Percentiles rank a stretch among this genome's conserved stretches.
phyloP scores from a whole-genome alignment of 2,888 invertebrate species.

The Phlogophora meticulosa region DNA sequence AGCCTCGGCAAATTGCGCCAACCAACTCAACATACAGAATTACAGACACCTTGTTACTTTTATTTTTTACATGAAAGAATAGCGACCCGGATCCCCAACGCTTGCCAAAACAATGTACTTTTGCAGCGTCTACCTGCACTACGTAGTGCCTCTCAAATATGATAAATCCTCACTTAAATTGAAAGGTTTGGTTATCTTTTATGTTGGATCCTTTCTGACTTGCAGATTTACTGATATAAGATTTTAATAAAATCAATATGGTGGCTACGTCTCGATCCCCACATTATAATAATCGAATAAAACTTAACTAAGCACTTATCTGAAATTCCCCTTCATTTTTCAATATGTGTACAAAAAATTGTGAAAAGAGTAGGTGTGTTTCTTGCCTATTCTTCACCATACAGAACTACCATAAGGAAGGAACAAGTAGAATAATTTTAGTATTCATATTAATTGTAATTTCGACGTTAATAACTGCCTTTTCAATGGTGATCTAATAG shows the following conservation, averaged over 20 bases:
- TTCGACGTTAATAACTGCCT: too few relatives aligned
- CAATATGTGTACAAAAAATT: too few relatives aligned
- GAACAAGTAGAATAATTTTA: too few relatives aligned
- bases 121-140: constrained; percentile 25
- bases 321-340: constrained; percentile 7
- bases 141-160: background rate
- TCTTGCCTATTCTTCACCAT: too few relatives aligned
- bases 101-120: constrained; percentile 5
- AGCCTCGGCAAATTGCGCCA: background rate
- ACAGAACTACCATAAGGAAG: too few relatives aligned
- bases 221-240: constrained; percentile 16
- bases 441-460: too few relatives aligned
- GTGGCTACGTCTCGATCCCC: background rate
- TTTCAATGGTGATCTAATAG: too few relatives aligned
- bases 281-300: background rate
- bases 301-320: background rate
- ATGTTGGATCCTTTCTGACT: constrained; percentile 20
- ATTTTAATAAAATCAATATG: constrained; percentile 4
- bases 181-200: constrained; percentile 9
- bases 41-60: background rate
- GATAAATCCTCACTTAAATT: constrained; percentile 8
- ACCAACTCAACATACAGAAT: background rate
- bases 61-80: constrained; percentile 14
- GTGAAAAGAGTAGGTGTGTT: too few relatives aligned
- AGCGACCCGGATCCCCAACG: constrained; percentile 5